A percentile compares a stretch with the other conserved stretches of the same genome.
Conservation (phyloP, 2,797 vertebrate genomes). For the Artibeus lituratus region DNA sequence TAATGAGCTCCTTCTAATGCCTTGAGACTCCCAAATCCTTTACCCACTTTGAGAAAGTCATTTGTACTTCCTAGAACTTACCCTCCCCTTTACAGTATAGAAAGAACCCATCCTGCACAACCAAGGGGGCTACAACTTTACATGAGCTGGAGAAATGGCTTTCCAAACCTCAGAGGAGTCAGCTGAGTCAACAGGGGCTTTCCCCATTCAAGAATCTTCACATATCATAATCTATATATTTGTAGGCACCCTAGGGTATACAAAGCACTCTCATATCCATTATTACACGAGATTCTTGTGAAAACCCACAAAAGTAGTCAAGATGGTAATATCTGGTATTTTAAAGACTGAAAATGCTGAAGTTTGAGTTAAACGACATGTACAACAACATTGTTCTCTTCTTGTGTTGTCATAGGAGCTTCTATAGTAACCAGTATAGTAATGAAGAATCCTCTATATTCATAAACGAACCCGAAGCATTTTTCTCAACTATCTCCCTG, state of each 20-base stretch:
- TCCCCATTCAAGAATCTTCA: background rate
- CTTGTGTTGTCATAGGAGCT: background rate
- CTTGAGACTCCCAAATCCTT: background rate
- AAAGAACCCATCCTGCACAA: background rate
- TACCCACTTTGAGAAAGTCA: background rate
- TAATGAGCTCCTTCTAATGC: background rate
- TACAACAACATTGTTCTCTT: background rate
- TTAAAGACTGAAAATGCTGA: background rate
- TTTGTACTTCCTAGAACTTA: background rate
- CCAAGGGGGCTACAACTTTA: background rate
- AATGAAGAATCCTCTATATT: background rate
- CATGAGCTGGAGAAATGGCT: background rate
- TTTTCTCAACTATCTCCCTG: background rate
- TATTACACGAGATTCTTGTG: background rate
- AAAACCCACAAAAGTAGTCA: background rate
- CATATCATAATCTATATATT: background rate
- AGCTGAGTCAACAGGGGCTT: background rate
- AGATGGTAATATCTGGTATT: background rate
- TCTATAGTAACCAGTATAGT: background rate
- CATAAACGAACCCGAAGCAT: background rate
- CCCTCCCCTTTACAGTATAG: background rate
- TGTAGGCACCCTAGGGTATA: background rate
- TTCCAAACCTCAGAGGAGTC: background rate
- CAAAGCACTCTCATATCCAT: background rate
- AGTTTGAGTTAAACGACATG: background rate